Evolutionary conservation across 1,140 invertebrate species (phyloP).

Genomic region (Drosophila lini): DNA sequence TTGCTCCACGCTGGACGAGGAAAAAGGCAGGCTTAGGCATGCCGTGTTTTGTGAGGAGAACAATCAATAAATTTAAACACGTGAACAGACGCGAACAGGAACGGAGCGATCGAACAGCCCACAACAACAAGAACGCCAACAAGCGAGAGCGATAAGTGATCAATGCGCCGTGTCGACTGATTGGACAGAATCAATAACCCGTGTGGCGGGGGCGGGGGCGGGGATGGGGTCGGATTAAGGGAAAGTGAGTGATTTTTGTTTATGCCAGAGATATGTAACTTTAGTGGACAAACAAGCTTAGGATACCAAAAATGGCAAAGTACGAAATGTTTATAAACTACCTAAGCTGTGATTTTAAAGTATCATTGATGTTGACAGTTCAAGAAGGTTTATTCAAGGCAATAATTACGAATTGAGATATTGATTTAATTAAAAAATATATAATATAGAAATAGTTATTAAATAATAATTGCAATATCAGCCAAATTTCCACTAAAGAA

Average conservation of each 20-base stretch:
- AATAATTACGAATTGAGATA: too few relatives aligned
- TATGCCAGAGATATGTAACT: constrained; percentile 1
- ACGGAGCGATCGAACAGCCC: constrained; percentile 9
- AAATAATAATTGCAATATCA: too few relatives aligned
- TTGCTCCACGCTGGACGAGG: constrained; percentile 11
- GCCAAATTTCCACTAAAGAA: too few relatives aligned
- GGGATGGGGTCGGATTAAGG: not conserved
- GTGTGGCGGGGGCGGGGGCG: not conserved
- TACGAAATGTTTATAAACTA: not conserved
- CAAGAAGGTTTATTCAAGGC: too few relatives aligned
- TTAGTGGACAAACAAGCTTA: not conserved
- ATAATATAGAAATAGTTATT: too few relatives aligned
- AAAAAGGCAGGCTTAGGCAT: constrained; percentile 57
- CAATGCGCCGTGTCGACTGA: constrained; percentile 73
- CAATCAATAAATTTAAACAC: constrained; percentile 84
- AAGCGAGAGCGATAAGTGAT: constrained; percentile 71
- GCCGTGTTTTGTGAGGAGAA: constrained; percentile 76
- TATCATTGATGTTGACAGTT: too few relatives aligned
- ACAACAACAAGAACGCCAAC: constrained; percentile 39
- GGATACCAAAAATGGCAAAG: not conserved
- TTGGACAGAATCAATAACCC: constrained; percentile 57
- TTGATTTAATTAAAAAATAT: too few relatives aligned
- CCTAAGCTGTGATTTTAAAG: too few relatives aligned
- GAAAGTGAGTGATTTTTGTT: constrained; percentile 22
- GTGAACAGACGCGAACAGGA: constrained; percentile 71